Evolutionary conservation across 2,113 vertebrate species (phyloP), one percentile per base, ranked within the genome.

Genomic region (Phainopepla nitens): DNA sequence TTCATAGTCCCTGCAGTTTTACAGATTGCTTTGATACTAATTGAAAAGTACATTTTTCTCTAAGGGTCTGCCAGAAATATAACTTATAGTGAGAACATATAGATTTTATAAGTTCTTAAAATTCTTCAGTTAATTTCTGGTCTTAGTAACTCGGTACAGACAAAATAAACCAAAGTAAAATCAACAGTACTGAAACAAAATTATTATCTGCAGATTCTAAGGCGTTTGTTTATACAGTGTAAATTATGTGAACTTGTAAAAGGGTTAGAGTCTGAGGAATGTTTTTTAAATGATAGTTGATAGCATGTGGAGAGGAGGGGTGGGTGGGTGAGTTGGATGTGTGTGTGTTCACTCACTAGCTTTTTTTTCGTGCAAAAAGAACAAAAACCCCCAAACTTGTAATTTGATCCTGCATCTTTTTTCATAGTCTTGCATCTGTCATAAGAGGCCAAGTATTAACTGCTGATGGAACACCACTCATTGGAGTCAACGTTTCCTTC

Each of bases 401-500:
- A 45, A 91, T 95, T 84, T 93, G 42, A 91, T 93, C 80, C 84
- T 97, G 92, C 97, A 95, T 87, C 97, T 96, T 97, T 97, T 97
- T 98, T 87, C 87, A 77, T 96, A 99, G 99, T 97, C 98, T 99
- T 96, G 99, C 98, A 56, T 99, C 99, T 5, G 98, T 99, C 96
- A 98, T 99, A 97, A 98, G 99, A 92, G 99, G 99, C 96, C 99
- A 99, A 95, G 99, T 99, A 68, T 98, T 99, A 79, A 99, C 99
- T 16, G 99, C 98, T 51, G 99, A 99, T 36, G 99, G 99, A 89
- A 99, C 99, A 0, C 99, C 99, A 6, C 98, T 99, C 92, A 99
- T 99, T 81, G 99, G 99, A 96, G 99, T 99, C 79, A 99, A 99
- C n/a, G 99, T 99, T 91, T 99, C 99, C 11, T 99, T 99, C 91